phyloP scores from a whole-genome alignment of 2,113 vertebrate genomes.

The Malurus alboscapulatus region DNA sequence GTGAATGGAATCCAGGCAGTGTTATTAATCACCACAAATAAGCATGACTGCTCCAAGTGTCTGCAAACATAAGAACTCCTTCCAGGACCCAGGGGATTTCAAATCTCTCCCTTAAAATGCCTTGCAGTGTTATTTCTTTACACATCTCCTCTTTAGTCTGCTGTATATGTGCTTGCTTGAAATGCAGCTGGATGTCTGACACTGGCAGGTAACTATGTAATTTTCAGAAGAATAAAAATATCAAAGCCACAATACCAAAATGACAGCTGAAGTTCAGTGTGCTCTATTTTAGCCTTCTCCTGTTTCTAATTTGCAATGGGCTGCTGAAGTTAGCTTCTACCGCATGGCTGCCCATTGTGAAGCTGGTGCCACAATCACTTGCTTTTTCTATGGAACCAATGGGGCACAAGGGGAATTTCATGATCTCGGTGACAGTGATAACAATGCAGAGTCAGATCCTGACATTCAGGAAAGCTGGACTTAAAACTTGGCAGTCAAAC shows the following conservation, averaged over 20 bases:
- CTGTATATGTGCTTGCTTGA: background rate
- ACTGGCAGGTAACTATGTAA: slow-evolving; percentile 5
- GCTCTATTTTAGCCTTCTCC: slow-evolving; percentile 46
- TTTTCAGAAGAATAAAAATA: slow-evolving; percentile 59
- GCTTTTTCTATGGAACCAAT: slow-evolving; percentile 33
- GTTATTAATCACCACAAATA: background rate
- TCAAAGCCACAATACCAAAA: slow-evolving; percentile 54
- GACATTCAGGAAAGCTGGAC: background rate
- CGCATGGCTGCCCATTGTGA: background rate
- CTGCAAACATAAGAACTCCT: background rate
- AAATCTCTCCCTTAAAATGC: background rate
- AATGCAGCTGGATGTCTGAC: background rate
- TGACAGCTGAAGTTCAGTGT: slow-evolving; percentile 33
- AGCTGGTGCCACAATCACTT: background rate
- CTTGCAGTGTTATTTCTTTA: background rate
- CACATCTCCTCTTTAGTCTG: background rate
- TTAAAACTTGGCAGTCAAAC: slow-evolving; percentile 42
- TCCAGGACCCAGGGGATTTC: background rate
- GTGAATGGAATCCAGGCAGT: background rate
- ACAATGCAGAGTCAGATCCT: slow-evolving; percentile 17
- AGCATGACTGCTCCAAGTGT: background rate
- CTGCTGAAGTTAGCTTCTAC: slow-evolving; percentile 10
- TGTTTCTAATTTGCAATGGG: slow-evolving; percentile 40
- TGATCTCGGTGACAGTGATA: background rate
- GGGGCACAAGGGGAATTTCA: slow-evolving; percentile 37